phyloP scores from a whole-genome alignment of 2,113 vertebrate genomes.

The Thalassoma bifasciatum region DNA sequence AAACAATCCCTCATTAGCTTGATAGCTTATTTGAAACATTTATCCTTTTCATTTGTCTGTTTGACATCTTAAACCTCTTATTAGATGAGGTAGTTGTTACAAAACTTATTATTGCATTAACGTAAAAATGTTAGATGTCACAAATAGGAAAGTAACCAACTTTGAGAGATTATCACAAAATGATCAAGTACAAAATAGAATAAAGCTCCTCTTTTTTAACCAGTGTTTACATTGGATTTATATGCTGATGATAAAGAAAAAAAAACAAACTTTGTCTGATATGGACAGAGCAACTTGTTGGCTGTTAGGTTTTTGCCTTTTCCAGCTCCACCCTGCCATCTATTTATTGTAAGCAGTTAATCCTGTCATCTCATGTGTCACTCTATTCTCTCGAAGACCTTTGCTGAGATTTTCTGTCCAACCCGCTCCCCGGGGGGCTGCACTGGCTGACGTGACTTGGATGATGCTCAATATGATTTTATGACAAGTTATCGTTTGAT shows the following conservation, averaged over 20 bases:
- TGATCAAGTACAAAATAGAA: too few relatives aligned
- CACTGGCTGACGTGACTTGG: constrained; percentile 35
- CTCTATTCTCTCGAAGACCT: constrained; percentile 26
- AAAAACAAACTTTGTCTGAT: background rate
- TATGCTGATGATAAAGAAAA: background rate
- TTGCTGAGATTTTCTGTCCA: background rate
- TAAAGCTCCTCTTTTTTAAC: too few relatives aligned
- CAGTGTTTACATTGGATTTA: background rate
- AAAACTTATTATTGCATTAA: too few relatives aligned
- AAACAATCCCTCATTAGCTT: too few relatives aligned
- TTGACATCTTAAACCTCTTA: too few relatives aligned
- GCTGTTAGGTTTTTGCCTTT: constrained; percentile 8
- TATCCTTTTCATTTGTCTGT: too few relatives aligned
- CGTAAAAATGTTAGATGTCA: too few relatives aligned
- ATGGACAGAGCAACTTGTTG: constrained; percentile 1
- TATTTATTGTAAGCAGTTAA: constrained; percentile 44
- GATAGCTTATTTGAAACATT: too few relatives aligned
- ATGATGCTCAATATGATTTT: constrained; percentile 38
- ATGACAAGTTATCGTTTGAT: constrained; percentile 28
- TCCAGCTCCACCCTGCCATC: constrained; percentile 44
- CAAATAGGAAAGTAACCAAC: too few relatives aligned
- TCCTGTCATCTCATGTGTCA: constrained; percentile 62
- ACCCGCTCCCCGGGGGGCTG: constrained; percentile 26
- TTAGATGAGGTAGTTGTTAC: too few relatives aligned
- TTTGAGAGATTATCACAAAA: too few relatives aligned